A percentile compares a stretch with the other conserved stretches of the same genome.
Evolutionary conservation across 1,140 invertebrate species (phyloP).

Genomic region (Eupeodes corollae): DNA sequence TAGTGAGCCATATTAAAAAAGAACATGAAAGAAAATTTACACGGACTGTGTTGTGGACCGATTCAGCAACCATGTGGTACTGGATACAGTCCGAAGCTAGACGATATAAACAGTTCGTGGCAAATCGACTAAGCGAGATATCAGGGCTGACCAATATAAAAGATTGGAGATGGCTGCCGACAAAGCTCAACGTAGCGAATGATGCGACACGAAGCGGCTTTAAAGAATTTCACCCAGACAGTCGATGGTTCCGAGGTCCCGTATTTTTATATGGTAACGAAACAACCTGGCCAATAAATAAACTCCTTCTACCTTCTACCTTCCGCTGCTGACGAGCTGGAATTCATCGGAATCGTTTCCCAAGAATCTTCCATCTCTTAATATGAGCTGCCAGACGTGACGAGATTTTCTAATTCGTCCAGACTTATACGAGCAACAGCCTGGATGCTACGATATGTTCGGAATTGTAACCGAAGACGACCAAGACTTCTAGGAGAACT

Average conservation of each 20-base stretch:
- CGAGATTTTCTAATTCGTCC: too few relatives aligned
- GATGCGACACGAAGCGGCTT: not conserved
- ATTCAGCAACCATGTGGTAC: not conserved
- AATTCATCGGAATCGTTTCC: not conserved
- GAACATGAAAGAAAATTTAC: not conserved
- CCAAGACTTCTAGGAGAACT: not conserved
- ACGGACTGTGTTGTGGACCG: not conserved
- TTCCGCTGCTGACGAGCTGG: not conserved
- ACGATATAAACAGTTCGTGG: constrained; percentile 10
- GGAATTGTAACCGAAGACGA: not conserved
- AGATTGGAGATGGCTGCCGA: constrained; percentile 15
- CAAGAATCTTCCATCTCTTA: not conserved
- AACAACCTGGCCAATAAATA: not conserved
- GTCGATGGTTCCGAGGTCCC: not conserved
- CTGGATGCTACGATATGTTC: not conserved
- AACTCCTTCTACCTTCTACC: not conserved
- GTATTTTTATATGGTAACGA: not conserved
- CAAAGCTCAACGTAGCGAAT: constrained; percentile 23
- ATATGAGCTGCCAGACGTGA: not conserved
- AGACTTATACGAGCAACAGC: not conserved
- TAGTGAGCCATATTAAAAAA: constrained; percentile 9
- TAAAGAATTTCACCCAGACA: too few relatives aligned
- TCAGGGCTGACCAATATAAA: constrained; percentile 14
- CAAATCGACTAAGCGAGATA: constrained; percentile 18
- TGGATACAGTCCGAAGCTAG: not conserved